Conservation (phyloP, 1,140 invertebrate genomes). For the Cataglyphis hispanica region DNA sequence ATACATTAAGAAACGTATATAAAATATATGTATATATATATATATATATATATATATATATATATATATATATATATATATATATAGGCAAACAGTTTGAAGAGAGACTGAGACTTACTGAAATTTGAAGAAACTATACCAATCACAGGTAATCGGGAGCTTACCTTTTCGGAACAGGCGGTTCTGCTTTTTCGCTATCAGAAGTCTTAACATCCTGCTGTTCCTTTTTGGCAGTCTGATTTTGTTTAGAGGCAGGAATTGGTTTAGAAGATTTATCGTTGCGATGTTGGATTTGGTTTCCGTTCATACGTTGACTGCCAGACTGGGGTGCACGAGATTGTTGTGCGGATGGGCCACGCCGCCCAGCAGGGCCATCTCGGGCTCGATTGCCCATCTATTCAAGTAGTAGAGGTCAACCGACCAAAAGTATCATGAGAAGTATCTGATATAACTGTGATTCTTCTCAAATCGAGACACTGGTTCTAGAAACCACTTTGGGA, state of each 20-base stretch:
- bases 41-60: constrained; percentile 38
- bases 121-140: constrained; percentile 83
- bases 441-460: constrained; percentile 76
- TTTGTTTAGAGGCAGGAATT: constrained; percentile 86
- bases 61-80: constrained; percentile 32
- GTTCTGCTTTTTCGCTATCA: constrained; percentile 86
- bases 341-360: constrained; percentile 85
- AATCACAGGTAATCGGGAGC: constrained; percentile 80
- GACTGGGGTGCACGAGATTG: constrained; percentile 85
- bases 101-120: constrained; percentile 77
- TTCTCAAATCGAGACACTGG: constrained; percentile 76
- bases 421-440: constrained; percentile 83
- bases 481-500: constrained; percentile 74
- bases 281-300: constrained; percentile 86
- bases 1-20: constrained; percentile 48
- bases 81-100: constrained; percentile 65
- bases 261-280: constrained; percentile 87
- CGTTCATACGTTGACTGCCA: constrained; percentile 86
- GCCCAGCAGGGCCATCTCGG: constrained; percentile 85
- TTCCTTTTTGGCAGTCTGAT: constrained; percentile 86
- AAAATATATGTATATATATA: constrained; percentile 54
- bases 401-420: constrained; percentile 82
- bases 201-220: constrained; percentile 85
- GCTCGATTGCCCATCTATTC: constrained; percentile 86
- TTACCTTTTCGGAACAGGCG: constrained; percentile 86